phyloP scores from a whole-genome alignment of 2,113 vertebrate species.

The Urocitellus parryii region DNA sequence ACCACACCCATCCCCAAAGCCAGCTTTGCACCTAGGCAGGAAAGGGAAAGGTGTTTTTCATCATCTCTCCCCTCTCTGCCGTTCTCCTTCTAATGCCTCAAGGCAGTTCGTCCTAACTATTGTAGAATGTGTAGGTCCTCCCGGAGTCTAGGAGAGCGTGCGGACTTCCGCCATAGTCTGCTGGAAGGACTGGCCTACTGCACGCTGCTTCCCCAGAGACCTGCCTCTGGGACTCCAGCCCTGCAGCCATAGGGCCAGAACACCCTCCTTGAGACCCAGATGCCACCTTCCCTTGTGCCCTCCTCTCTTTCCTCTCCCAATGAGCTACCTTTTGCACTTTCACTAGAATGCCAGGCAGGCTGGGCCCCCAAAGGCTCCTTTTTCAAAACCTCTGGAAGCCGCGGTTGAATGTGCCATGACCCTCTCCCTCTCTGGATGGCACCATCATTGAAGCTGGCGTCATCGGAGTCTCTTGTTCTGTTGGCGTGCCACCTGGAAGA shows the following conservation, averaged over 20 bases:
- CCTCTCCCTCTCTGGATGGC: constrained; percentile 72
- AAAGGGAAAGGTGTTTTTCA: constrained; percentile 52
- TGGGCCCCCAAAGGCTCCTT: constrained; percentile 84
- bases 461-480: constrained; percentile 81
- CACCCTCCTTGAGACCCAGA: constrained; percentile 46
- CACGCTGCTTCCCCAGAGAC: background rate
- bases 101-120: constrained; percentile 47
- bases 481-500: constrained; percentile 80
- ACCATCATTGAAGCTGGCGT: constrained; percentile 79
- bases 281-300: constrained; percentile 49
- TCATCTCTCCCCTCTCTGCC: background rate
- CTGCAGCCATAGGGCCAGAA: constrained; percentile 56
- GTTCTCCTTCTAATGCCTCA: constrained; percentile 40
- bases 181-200: background rate
- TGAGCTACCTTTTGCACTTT: constrained; percentile 82
- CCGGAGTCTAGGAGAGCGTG: constrained; percentile 11
- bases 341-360: constrained; percentile 86
- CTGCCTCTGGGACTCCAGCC: constrained; percentile 6
- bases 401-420: constrained; percentile 84
- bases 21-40: constrained; percentile 3
- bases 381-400: constrained; percentile 85
- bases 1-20: background rate
- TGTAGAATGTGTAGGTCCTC: background rate
- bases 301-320: constrained; percentile 78
- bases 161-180: background rate